Evolutionary conservation across 2,888 invertebrate species (phyloP), one percentile per base, ranked within the genome.

Genomic region (Agrotis segetum): DNA sequence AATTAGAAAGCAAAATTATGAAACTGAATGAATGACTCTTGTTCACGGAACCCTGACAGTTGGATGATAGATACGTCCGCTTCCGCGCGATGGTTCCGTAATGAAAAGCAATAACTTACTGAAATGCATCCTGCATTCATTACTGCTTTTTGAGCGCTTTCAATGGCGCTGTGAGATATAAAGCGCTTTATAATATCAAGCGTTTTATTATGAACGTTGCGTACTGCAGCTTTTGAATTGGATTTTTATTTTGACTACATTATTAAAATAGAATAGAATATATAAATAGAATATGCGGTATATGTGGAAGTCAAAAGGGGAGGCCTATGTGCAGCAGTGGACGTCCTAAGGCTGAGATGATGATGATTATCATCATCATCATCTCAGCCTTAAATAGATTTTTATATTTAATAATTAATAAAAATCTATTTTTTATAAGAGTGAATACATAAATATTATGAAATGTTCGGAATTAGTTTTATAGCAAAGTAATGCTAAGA

Each of bases 51-150:
- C 77, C 24, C 77, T 72, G 63, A 52, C 49, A 40, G n/a, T 40
- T 16, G 34, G 56, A 53, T 59, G 40, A 21, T n/a, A 55, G 14
- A 21, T 47, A 52, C 67, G 63, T 53, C 64, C 16, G 53, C 50
- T 65, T 55, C 75, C 63, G 46, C 14, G 21, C 62, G 9, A 66
- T 56, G 76, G 65, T 76, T 80, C 62, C 64, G 76, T 61, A 71
- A 58, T 52, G 53, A 71, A 60, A 21, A 50, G 50, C 50, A 47
- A 68, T 74, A 73, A 68, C 52, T 79, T 24, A 56, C 56, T 53
- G 64, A 65, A 71, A 64, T 61, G 67, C 71, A 75, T 49, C 69
- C 60, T 47, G 66, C 56, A 65, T 61, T 67, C 67, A 61, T 40
- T 34, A 66, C 40, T 5, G n/a, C 52, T 21, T 47, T 52, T 77